Evolutionary conservation across 2,888 invertebrate species (phyloP).

Genomic region (Brachyopa scutellaris): DNA sequence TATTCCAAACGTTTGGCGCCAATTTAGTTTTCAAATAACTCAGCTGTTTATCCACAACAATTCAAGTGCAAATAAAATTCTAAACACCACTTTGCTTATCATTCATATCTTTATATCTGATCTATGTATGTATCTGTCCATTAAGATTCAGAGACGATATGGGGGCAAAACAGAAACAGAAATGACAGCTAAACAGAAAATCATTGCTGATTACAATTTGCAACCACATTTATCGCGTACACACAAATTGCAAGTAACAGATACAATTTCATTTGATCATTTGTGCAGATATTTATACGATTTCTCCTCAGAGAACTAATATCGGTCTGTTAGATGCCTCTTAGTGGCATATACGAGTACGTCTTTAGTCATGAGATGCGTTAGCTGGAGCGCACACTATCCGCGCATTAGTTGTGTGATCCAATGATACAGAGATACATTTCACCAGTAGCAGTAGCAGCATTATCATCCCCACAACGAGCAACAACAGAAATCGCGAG

Average conservation of each 20-base stretch:
- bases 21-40: no score
- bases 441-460: conserved; percentile 29
- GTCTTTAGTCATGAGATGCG: conserved; percentile 32
- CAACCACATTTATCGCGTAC: conserved; percentile 68
- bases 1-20: no score
- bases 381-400: conserved; percentile 56
- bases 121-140: conserved; percentile 67
- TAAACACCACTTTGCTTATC: conserved; percentile 54
- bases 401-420: conserved; percentile 48
- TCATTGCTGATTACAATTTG: conserved; percentile 65
- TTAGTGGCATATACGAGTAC: neutral
- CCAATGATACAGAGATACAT: conserved; percentile 16
- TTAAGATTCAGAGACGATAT: conserved; percentile 23
- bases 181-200: conserved; percentile 69
- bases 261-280: conserved; percentile 68
- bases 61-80: conserved; percentile 11
- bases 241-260: conserved; percentile 68
- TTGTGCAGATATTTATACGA: conserved; percentile 43
- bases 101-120: conserved; percentile 58
- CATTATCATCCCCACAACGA: conserved; percentile 7
- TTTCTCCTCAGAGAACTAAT: conserved; percentile 13
- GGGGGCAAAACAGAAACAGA: no score
- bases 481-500: conserved; percentile 14
- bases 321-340: no score
- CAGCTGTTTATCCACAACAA: neutral